phyloP scores from a whole-genome alignment of 2,113 vertebrate species.

The Myrmecophaga tridactyla region DNA sequence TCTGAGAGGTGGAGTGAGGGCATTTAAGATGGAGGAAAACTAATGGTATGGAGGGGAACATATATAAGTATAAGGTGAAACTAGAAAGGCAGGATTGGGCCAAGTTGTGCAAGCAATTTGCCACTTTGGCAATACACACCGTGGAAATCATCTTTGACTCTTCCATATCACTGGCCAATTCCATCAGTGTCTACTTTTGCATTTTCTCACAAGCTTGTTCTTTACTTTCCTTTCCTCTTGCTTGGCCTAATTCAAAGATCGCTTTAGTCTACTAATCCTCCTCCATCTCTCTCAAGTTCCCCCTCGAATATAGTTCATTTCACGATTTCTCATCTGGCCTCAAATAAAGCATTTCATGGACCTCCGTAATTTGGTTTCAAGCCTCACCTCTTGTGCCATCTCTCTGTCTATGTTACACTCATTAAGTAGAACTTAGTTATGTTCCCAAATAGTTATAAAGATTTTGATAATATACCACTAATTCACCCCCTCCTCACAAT shows the following conservation, averaged over 20 bases:
- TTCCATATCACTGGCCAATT: background rate
- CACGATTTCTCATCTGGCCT: background rate
- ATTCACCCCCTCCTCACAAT: background rate
- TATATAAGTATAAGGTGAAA: background rate
- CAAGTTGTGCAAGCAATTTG: too few relatives aligned
- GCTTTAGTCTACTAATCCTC: background rate
- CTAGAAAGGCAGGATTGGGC: background rate
- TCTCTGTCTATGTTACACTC: background rate
- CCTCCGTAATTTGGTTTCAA: background rate
- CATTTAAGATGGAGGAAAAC: background rate
- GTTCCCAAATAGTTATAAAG: background rate
- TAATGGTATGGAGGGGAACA: background rate
- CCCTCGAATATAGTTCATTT: background rate
- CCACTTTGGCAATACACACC: background rate
- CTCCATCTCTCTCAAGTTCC: background rate
- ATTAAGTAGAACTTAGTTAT: background rate
- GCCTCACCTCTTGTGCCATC: background rate
- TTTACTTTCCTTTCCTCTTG: background rate
- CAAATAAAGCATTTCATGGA: accelerated
- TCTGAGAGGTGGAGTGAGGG: background rate
- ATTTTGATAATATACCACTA: background rate
- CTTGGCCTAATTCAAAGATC: background rate
- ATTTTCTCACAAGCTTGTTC: background rate
- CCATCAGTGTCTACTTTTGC: background rate
- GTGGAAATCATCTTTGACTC: background rate